Evolutionary conservation across 2,888 invertebrate genomes (phyloP).

Genomic region (Deroplatys truncata): DNA sequence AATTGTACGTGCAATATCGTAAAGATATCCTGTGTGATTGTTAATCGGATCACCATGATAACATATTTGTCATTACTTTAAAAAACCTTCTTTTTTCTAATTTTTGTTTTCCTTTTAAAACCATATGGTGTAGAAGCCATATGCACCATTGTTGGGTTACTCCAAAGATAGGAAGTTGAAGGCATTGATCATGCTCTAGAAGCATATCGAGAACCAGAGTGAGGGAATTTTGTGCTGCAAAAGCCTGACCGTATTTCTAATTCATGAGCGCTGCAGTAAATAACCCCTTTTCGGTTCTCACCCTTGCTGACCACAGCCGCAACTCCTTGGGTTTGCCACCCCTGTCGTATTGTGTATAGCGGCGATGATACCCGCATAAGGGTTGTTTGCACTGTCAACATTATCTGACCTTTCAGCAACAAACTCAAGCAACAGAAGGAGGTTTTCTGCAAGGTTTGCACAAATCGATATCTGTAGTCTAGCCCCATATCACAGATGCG

Average conservation of each 20-base stretch:
- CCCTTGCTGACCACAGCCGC: background rate
- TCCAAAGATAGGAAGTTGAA: no score
- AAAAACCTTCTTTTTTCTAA: no score
- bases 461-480: background rate
- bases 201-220: background rate
- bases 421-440: background rate
- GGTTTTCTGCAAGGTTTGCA: background rate
- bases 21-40: no score
- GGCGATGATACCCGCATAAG: background rate
- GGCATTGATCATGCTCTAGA: background rate
- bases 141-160: no score
- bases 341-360: background rate
- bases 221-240: background rate
- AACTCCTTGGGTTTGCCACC: background rate
- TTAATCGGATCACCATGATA: no score
- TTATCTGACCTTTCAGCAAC: background rate
- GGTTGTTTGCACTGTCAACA: background rate
- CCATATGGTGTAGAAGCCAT: no score
- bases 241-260: background rate
- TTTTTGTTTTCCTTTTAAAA: no score
- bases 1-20: no score
- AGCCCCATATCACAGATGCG: background rate
- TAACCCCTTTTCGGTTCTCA: background rate
- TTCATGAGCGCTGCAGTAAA: background rate
- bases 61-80: no score